These are phyloP conservation scores for Bungarus multicinctus DNA, from an alignment of 2,113 vertebrate genomes.

Conservation along the genomic window DNA sequence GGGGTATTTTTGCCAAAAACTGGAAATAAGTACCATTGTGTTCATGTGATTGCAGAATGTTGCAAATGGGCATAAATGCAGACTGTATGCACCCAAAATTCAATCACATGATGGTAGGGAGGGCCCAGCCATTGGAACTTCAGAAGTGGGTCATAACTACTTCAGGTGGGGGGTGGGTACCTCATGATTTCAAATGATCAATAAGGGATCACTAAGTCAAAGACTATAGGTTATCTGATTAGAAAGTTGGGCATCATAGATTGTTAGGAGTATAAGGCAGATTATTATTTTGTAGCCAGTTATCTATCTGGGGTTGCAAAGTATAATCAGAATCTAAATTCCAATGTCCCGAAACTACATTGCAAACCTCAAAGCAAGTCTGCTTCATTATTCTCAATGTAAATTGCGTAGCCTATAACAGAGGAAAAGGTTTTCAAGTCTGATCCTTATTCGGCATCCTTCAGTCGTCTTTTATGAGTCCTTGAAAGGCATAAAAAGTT, in stretches of 20 bases:
- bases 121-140: not conserved
- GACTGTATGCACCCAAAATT: not conserved
- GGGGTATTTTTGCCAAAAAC: not conserved
- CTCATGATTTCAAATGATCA: not conserved
- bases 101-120: not conserved
- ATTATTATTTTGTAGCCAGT: not conserved
- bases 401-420: not conserved
- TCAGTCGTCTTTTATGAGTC: not conserved
- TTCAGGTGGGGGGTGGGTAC: accelerated
- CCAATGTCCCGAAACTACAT: not conserved
- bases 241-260: not conserved
- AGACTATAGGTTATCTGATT: not conserved
- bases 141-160: not conserved
- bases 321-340: not conserved
- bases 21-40: not conserved
- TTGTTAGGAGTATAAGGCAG: not conserved
- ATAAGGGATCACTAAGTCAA: not conserved
- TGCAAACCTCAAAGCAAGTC: not conserved
- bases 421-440: not conserved
- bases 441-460: not conserved
- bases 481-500: not conserved
- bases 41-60: not conserved
- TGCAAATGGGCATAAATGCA: not conserved
- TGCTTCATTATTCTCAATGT: not conserved
- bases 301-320: not conserved